Conservation (phyloP, 1,140 invertebrate genomes). For the Babylonia areolata region DNA sequence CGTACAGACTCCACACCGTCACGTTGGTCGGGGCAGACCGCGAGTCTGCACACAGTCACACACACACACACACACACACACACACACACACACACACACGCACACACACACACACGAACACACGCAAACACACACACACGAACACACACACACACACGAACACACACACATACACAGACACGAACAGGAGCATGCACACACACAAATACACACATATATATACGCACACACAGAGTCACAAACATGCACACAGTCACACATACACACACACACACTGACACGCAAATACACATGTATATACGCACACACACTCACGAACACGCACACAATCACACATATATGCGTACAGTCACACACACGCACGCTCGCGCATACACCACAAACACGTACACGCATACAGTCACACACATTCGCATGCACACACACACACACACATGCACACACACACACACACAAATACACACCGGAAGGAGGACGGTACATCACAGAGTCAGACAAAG, state of each 20-base stretch:
- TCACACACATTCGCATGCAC: neutral
- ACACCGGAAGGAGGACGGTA: constrained; percentile 81
- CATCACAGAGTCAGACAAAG: constrained; percentile 85
- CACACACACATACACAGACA: neutral
- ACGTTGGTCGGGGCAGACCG: constrained; percentile 31
- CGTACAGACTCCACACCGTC: constrained; percentile 28
- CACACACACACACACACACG: neutral
- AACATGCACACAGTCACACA: neutral
- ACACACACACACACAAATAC: neutral
- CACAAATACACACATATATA: neutral
- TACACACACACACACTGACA: constrained; percentile 15
- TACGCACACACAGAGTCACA: constrained; percentile 20
- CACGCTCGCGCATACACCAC: neutral
- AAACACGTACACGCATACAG: constrained; percentile 31
- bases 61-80: neutral
- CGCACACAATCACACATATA: constrained; percentile 16
- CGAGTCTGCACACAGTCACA: constrained; percentile 16
- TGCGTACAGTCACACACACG: neutral
- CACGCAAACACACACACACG: neutral
- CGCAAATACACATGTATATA: neutral
- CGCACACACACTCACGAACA: constrained; percentile 14
- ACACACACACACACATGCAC: constrained; percentile 19
- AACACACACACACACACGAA: neutral
- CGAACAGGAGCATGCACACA: neutral
- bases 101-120: neutral